Base-by-base conservation (phyloP, 2,113 vertebrate species). In the Struthidea cinerea region DNA sequence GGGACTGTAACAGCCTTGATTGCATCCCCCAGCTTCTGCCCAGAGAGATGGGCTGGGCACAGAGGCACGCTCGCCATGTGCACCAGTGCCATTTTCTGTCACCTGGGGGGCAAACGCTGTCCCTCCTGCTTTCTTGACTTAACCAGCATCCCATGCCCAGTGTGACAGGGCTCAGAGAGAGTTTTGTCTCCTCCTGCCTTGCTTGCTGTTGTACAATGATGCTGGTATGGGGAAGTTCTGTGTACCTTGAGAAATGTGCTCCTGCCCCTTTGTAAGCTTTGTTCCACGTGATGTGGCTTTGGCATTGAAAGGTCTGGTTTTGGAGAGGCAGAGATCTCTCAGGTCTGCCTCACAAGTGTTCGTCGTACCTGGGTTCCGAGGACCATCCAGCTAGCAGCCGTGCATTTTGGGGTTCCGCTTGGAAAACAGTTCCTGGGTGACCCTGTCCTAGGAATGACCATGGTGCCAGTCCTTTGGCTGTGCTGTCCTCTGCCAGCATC, bases 21-120 rank as follows among this genome's bases (percentile, higher is more conserved):
- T 39, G 11, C 4, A 1, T 13, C 5, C 19, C 69, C 17, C 52
- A 57, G 61, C 32, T 80, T 52, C 74, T 80, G 35, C 3, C 0
- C 15, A 6, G 49, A 21, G 53, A 21, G 33, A 5, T 0, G 57
- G 22, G 30, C 12, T 18, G 27, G 17, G 44, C 53, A 3, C 21
- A 19, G 47, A 47, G 84, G 9, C 0, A 0, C 12, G 20, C 55
- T 24, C 0, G 0, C 52, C 6, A 0, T 4, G 3, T 13, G 30
- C 24, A 13, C 67, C 75, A 35, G 80, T 11, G 39, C 1, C 6
- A 0, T 61, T 73, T 42, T 8, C 55, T 42, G 28, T n/a, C 27
- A 12, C 19, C 74, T 75, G 74, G 78, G 24, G 44, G 56, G 55
- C 50, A 16, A 77, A 57, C 1, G 2, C 47, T 74, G 7, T 27